Conservation (phyloP, 2,888 invertebrate species). For the Rhyacophila evoluta region DNA sequence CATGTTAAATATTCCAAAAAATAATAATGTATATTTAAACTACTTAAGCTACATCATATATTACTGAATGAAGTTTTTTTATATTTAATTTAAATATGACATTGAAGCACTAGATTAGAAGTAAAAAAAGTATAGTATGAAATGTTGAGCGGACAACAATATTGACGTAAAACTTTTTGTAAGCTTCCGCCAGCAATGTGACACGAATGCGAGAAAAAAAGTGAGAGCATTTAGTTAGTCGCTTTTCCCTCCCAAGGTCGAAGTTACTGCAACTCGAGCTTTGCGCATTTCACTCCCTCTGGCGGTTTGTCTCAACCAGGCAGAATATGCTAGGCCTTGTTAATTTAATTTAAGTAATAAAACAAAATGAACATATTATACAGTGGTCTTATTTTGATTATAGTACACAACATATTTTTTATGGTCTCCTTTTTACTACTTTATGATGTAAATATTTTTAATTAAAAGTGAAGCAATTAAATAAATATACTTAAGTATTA, state of each 20-base stretch:
- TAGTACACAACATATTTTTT: no score
- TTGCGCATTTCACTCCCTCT: constrained; percentile 7
- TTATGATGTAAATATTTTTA: no score
- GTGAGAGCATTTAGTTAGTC: constrained; percentile 1
- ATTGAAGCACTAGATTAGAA: background rate
- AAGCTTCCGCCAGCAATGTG: background rate
- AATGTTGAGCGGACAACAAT: background rate
- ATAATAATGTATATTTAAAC: no score
- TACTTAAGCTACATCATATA: no score
- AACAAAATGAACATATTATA: background rate
- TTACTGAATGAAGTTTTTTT: background rate
- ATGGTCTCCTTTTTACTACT: no score
- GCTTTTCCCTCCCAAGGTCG: background rate
- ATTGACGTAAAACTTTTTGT: background rate
- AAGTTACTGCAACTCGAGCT: background rate
- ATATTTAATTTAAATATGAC: background rate
- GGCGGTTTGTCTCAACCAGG: background rate
- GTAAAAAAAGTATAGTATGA: background rate
- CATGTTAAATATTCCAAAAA: no score
- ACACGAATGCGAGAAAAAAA: background rate
- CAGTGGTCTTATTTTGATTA: no score
- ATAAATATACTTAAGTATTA: no score
- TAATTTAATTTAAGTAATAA: background rate
- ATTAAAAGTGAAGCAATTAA: no score
- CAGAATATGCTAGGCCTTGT: background rate